These are phyloP conservation scores for Cyphomyrus discorhynchus DNA, from an alignment of 2,113 vertebrate species.

Conservation along the genomic window DNA sequence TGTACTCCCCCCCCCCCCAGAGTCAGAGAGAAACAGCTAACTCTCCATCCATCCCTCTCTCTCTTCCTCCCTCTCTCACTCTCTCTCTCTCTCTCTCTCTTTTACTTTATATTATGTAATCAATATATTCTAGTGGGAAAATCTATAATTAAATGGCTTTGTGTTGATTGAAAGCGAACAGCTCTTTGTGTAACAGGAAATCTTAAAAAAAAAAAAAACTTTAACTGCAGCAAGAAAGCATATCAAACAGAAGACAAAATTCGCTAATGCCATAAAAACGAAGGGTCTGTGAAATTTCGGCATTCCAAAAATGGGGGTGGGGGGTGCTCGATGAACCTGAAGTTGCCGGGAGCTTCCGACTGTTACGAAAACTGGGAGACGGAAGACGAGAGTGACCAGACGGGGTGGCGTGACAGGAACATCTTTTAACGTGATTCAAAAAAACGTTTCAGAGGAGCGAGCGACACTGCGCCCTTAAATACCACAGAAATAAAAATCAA, in stretches of 20 bases:
- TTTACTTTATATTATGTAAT: slow-evolving; percentile 38
- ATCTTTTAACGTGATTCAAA: neutral
- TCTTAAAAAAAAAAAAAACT: slow-evolving; percentile 22
- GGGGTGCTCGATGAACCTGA: neutral
- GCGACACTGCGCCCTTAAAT: neutral
- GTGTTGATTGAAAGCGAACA: slow-evolving; percentile 36
- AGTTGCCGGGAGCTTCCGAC: neutral
- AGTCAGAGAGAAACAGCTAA: slow-evolving; percentile 25
- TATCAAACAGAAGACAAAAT: slow-evolving; percentile 1
- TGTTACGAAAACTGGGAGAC: no score
- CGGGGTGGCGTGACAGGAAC: neutral
- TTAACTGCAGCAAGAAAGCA: slow-evolving; percentile 17
- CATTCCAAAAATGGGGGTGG: neutral
- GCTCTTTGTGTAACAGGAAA: slow-evolving; percentile 41
- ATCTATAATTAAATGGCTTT: slow-evolving; percentile 32
- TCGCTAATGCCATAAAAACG: neutral
- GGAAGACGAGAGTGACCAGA: neutral
- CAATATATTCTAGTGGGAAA: slow-evolving; percentile 39
- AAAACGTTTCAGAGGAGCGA: neutral
- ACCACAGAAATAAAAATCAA: slow-evolving; percentile 20
- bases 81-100: slow-evolving; percentile 8
- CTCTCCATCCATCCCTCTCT: neutral
- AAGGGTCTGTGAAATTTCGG: neutral
- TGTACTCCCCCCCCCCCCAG: slow-evolving; percentile 41
- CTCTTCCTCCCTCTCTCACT: neutral